Conservation (phyloP, 2,797 vertebrate genomes). For the Tamandua tetradactyla region DNA sequence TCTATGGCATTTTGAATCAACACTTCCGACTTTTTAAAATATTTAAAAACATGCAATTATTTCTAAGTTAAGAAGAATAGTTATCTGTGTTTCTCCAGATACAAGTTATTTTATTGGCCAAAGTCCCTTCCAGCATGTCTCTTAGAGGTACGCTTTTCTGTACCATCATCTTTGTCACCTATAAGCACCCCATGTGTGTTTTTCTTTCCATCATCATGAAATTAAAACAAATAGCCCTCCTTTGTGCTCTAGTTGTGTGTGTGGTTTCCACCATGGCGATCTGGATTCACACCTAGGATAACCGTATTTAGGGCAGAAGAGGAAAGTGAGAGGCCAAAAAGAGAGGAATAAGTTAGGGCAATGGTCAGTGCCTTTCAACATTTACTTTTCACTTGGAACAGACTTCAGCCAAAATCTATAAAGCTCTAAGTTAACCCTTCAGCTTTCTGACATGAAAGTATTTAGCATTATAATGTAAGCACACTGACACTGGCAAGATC, state of each 20-base stretch:
- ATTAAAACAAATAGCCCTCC: not conserved
- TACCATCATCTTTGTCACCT: not conserved
- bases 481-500: not conserved
- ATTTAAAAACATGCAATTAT: constrained; percentile 33
- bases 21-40: constrained; percentile 23
- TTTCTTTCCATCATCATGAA: not conserved
- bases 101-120: not conserved
- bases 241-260: constrained; percentile 11
- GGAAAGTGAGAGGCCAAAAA: not conserved
- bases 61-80: not conserved
- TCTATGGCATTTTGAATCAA: constrained; percentile 56
- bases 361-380: constrained; percentile 26
- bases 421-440: constrained; percentile 21
- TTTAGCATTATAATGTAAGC: not conserved
- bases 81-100: not conserved
- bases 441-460: not conserved
- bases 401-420: constrained; percentile 30
- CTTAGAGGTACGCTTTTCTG: not conserved
- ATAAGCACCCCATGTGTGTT: not conserved
- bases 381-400: constrained; percentile 37
- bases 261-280: not conserved
- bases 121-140: not conserved
- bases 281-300: not conserved
- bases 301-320: not conserved
- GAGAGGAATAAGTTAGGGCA: not conserved